Evolutionary conservation across 2,888 invertebrate species (phyloP).

Genomic region (Kuschelorhynchus macadamiae): DNA sequence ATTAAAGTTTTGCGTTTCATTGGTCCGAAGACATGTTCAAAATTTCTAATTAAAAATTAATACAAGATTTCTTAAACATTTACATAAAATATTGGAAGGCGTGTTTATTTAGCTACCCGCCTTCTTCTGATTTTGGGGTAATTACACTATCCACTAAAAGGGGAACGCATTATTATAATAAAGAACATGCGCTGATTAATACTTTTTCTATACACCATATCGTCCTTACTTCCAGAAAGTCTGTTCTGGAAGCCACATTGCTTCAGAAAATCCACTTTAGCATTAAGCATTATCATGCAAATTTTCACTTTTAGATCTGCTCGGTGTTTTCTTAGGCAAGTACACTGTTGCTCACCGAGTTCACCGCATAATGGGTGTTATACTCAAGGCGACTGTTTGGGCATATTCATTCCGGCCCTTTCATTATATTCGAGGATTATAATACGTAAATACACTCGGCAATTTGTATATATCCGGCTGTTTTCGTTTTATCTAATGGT

Average conservation of each 20-base stretch:
- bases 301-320: constrained; percentile 68
- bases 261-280: constrained; percentile 62
- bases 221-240: constrained; percentile 2
- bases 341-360: constrained; percentile 59
- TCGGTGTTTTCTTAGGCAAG: constrained; percentile 66
- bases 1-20: too few relatives aligned
- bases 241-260: constrained; percentile 33
- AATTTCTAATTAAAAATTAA: too few relatives aligned
- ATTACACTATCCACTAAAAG: too few relatives aligned
- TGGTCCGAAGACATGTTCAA: too few relatives aligned
- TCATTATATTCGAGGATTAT: constrained; percentile 60
- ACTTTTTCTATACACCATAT: too few relatives aligned
- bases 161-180: too few relatives aligned
- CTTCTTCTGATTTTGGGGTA: too few relatives aligned
- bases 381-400: constrained; percentile 35
- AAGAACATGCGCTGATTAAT: too few relatives aligned
- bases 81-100: too few relatives aligned
- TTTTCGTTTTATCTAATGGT: constrained; percentile 50
- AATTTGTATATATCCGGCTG: constrained; percentile 47
- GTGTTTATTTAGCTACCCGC: too few relatives aligned
- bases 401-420: constrained; percentile 56
- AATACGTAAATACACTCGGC: constrained; percentile 53
- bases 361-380: constrained; percentile 36
- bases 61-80: too few relatives aligned
- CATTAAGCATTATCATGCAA: constrained; percentile 67